phyloP scores from a whole-genome alignment of 2,888 invertebrate species.

The Drosophila gaucha region DNA sequence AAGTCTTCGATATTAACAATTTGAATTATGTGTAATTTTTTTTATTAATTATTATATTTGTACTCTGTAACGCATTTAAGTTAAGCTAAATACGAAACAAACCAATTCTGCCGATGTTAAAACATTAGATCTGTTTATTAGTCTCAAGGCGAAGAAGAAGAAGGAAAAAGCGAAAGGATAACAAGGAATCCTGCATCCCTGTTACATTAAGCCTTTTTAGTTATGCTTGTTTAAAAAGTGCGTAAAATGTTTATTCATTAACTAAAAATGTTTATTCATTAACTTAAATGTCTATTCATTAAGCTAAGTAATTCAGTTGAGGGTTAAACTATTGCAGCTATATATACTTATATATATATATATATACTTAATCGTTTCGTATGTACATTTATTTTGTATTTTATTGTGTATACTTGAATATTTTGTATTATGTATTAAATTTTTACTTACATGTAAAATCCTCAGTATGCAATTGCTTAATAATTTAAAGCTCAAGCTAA shows the following conservation, averaged over 20 bases:
- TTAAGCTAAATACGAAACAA: constrained; percentile 34
- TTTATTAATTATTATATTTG: constrained; percentile 25
- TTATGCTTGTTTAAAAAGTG: constrained; percentile 32
- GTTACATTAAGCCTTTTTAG: constrained; percentile 31
- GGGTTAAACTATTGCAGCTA: constrained; percentile 28
- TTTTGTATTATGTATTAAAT: constrained; percentile 19
- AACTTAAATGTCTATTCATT: too few species aligned
- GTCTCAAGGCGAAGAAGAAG: constrained; percentile 50
- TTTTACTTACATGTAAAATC: constrained; percentile 23
- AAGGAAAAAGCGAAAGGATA: constrained; percentile 2
- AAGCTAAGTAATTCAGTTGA: constrained; percentile 34
- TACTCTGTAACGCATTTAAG: constrained; percentile 34
- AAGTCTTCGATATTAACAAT: constrained; percentile 54
- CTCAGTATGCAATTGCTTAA: constrained; percentile 42
- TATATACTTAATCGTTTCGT: constrained; percentile 7
- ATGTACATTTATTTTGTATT: constrained; percentile 29
- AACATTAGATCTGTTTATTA: constrained; percentile 35
- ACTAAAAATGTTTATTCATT: too few species aligned
- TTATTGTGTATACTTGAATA: constrained; percentile 25
- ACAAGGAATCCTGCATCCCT: constrained; percentile 8
- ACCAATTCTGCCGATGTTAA: constrained; percentile 35
- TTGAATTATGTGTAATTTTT: constrained; percentile 42
- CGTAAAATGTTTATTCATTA: constrained; percentile 25
- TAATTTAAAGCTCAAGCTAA: constrained; percentile 25
- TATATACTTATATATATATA: neutral